phyloP scores from a whole-genome alignment of 1,140 invertebrate species.

The Cataglyphis hispanica region DNA sequence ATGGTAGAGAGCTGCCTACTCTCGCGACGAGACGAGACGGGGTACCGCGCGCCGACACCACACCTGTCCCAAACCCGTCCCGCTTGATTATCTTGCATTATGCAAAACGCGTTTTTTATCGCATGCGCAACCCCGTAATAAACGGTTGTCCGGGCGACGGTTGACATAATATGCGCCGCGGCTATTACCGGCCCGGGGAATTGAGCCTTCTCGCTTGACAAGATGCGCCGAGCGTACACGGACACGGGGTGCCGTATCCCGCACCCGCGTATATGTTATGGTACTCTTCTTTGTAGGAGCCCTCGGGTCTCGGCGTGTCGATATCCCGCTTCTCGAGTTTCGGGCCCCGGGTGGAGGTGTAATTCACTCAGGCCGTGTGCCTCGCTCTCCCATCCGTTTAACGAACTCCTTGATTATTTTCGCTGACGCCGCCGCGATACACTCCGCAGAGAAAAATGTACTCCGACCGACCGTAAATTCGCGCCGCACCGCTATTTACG shows the following conservation, averaged over 20 bases:
- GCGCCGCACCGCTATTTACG: conserved; percentile 31
- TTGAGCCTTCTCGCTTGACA: conserved; percentile 81
- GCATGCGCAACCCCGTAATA: conserved; percentile 80
- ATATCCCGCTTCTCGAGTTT: conserved; percentile 53
- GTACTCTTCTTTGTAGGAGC: background rate
- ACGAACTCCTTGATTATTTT: conserved; percentile 62
- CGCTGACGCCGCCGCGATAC: conserved; percentile 52
- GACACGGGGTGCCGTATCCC: background rate
- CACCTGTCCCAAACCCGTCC: conserved; percentile 83
- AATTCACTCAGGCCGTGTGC: conserved; percentile 34
- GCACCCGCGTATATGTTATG: background rate
- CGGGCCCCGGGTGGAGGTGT: conserved; percentile 49
- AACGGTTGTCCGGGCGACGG: conserved; percentile 84
- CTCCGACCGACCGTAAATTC: conserved; percentile 47
- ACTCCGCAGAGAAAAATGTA: conserved; percentile 52
- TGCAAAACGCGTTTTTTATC: conserved; percentile 85
- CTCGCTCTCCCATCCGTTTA: conserved; percentile 41
- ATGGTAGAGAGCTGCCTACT: conserved; percentile 62
- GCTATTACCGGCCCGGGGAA: conserved; percentile 80
- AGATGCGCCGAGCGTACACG: conserved; percentile 44
- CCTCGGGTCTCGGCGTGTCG: conserved; percentile 20
- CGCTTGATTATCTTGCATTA: conserved; percentile 85
- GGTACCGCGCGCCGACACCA: conserved; percentile 58
- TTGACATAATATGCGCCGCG: conserved; percentile 85
- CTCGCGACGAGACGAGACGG: conserved; percentile 50